A percentile compares a stretch with the other conserved stretches of the same genome.
Evolutionary conservation across 2,888 invertebrate species (phyloP).

Genomic region (Galerucella nymphaeae): DNA sequence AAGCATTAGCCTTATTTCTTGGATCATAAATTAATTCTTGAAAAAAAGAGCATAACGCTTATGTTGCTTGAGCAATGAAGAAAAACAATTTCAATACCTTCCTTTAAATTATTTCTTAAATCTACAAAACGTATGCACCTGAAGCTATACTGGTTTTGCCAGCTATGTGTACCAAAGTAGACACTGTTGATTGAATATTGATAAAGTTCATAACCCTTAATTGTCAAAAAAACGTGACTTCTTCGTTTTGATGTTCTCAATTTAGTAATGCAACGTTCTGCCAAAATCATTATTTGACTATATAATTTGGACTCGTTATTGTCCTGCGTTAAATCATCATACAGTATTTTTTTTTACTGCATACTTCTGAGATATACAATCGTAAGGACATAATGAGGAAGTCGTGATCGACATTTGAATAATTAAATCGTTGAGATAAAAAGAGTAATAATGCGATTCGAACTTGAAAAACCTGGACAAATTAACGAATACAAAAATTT

Average conservation of each 20-base stretch:
- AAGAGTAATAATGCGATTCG: neutral
- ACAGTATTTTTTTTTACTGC: neutral
- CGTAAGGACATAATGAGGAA: constrained; percentile 10
- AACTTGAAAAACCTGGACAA: neutral
- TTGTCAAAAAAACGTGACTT: constrained; percentile 39
- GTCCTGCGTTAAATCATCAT: constrained; percentile 12
- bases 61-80: too few species aligned
- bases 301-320: constrained; percentile 29
- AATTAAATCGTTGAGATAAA: constrained; percentile 4
- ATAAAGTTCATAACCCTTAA: constrained; percentile 27
- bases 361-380: constrained; percentile 10
- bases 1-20: too few species aligned
- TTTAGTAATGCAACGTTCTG: constrained; percentile 37
- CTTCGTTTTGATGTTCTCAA: constrained; percentile 32
- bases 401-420: constrained; percentile 6
- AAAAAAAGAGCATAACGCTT: too few species aligned
- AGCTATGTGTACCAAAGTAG: constrained; percentile 26
- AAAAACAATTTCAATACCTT: too few species aligned
- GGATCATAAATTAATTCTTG: too few species aligned
- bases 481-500: neutral
- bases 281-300: constrained; percentile 30
- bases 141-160: constrained; percentile 8
- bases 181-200: constrained; percentile 20
- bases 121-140: too few species aligned
- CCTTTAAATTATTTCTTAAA: too few species aligned